Percentiles rank a stretch among this genome's conserved stretches.
Evolutionary conservation across 1,140 invertebrate species (phyloP).

Genomic region (Coenobita brevimanus): DNA sequence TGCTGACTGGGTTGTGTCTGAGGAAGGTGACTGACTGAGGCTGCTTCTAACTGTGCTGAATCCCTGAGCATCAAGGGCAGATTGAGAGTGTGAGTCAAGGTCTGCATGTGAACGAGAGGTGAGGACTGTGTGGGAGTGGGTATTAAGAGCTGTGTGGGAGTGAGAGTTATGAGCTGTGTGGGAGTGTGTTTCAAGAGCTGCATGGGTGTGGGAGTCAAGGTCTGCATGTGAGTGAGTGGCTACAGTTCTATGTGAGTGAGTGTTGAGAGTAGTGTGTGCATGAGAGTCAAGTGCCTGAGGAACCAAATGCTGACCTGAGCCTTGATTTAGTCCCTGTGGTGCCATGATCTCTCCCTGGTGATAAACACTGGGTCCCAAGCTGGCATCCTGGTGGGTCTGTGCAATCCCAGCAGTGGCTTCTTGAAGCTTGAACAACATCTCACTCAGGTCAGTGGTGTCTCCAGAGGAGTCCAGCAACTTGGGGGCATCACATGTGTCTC

Average conservation of each 20-base stretch:
- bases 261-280: slow-evolving; percentile 5
- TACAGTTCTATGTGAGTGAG: no score
- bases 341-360: slow-evolving; percentile 12
- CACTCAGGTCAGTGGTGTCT: slow-evolving; percentile 53
- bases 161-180: no score
- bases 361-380: slow-evolving; percentile 30
- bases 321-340: not conserved
- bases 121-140: no score
- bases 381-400: slow-evolving; percentile 39
- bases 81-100: slow-evolving; percentile 5
- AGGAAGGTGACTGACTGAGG: not conserved
- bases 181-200: no score
- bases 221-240: no score
- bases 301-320: slow-evolving; percentile 2
- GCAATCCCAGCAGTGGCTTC: slow-evolving; percentile 46
- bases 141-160: no score
- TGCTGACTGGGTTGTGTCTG: not conserved
- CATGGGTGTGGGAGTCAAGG: no score
- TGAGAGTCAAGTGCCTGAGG: slow-evolving; percentile 16
- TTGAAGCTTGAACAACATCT: slow-evolving; percentile 58
- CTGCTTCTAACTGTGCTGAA: slow-evolving; percentile 19
- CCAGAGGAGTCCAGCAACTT: slow-evolving; percentile 51
- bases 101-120: no score
- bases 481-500: slow-evolving; percentile 47
- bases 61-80: slow-evolving; percentile 7